Base-by-base conservation (phyloP, 2,888 invertebrate genomes). In the Lasioglossum pauxillum region DNA sequence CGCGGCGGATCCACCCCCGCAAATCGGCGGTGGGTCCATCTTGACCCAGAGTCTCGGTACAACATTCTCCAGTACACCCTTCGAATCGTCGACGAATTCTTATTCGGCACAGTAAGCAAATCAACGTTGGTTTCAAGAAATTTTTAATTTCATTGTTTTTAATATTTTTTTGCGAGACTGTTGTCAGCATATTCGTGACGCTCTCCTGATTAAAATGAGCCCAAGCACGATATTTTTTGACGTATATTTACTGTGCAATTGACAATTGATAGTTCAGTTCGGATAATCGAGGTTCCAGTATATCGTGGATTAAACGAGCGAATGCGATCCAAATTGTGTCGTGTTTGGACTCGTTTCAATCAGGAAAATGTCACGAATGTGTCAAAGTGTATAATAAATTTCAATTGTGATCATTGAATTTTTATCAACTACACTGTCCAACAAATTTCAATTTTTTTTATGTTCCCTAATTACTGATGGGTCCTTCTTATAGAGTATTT, bases 1-100 rank as follows among this genome's bases (percentile, higher is more conserved):
- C 83, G 80, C 81, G 41, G 27, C 4, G 19, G 57, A 46, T 57
- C 16, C 67, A 10, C 67, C 35, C 19, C 19, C 67, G 67, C 67
- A 44, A 44, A 44, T 44, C 44, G 10, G n/a, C 53, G 10, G 8
- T 0, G 53, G 53, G 53, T 53, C 53, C 23, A 10, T 53, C 8
- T 4, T 53, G 53, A n/a, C 53, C 53, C 53, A 23, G 3, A 53
- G 3, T 23, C 23, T 10, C 53, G 1, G 8, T 23, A 7, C 19
- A 7, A 7, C 19, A 19, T 23, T 49, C 49, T 23, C 49, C 2
- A 7, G 7, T 49, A 2, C 2, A 19, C 19, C 19, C 49, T 23
- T 23, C 23, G 23, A 53, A 8, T 49, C 7, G 23, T 23, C 23
- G 5, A 8, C 49, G 49, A 16, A 23, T 23, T 53, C 19, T 19